These are phyloP conservation scores for Actinia equina DNA, from an alignment of 64 coral and sea anemone species.

Conservation along the genomic window DNA sequence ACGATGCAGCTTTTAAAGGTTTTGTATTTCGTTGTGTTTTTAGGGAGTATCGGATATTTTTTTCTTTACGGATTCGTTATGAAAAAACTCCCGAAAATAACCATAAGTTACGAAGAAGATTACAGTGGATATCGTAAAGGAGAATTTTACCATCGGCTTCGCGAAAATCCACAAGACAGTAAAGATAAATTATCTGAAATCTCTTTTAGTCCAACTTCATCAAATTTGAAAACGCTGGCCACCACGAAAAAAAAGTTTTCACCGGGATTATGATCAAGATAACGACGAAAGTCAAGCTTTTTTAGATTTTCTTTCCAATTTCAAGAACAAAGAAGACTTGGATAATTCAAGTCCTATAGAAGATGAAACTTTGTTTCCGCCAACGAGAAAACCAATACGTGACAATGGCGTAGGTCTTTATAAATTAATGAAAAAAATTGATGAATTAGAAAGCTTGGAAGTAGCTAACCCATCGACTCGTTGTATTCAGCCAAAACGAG, in stretches of 20 bases:
- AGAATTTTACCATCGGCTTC: background rate
- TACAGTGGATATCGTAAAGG: background rate
- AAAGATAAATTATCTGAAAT: background rate
- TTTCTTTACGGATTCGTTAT: constrained; percentile 47
- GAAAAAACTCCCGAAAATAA: constrained; percentile 50
- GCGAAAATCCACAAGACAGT: background rate
- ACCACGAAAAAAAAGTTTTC: background rate
- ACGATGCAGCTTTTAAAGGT: too few relatives aligned
- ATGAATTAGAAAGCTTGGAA: background rate
- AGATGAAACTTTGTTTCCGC: background rate
- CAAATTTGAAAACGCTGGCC: background rate
- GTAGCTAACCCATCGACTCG: background rate
- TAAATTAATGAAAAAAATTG: background rate
- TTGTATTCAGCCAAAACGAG: constrained; percentile 16
- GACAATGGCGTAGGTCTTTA: background rate
- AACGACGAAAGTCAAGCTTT: background rate
- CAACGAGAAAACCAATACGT: background rate
- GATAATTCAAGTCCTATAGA: background rate
- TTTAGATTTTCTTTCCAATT: background rate
- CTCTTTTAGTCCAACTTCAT: background rate
- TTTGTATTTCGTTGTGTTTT: background rate
- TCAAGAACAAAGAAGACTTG: background rate
- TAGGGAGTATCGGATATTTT: constrained; percentile 47
- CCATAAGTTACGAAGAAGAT: constrained; percentile 56
- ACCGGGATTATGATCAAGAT: background rate